Base-by-base conservation (phyloP, 2,797 vertebrate species). In the Lates japonicus region DNA sequence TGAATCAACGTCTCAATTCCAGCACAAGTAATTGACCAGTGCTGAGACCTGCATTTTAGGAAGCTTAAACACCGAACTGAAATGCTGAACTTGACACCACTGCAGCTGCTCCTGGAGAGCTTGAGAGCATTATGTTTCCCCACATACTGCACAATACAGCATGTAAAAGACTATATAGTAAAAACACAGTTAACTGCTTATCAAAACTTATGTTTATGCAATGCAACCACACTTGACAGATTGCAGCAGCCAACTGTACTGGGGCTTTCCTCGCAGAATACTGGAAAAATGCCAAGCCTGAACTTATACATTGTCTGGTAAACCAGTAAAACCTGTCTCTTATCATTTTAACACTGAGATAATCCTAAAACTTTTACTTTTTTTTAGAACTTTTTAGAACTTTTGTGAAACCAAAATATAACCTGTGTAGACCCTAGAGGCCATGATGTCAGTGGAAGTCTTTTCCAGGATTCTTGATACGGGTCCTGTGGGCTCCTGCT, bases 371-470 rank as follows among this genome's bases (percentile, higher is more conserved):
- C n/a, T n/a, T n/a, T n/a, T n/a, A n/a, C n/a, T n/a, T n/a, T n/a
- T n/a, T n/a, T n/a, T n/a, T n/a, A n/a, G n/a, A n/a, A n/a, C n/a
- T n/a, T n/a, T n/a, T n/a, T n/a, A n/a, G n/a, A n/a, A n/a, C n/a
- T n/a, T n/a, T n/a, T 62, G 52, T 16, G n/a, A 51, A 83, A 57
- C 1, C 33, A 65, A 71, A 68, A 48, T 58, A 41, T 12, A 73
- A 51, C 66, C 33, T 22, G 20, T 14, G 46, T 46, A 25, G 20
- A 80, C 75, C 66, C 65, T 19, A 4, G 62, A 63, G 76, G 51
- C 67, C 58, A 84, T 91, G 88, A 91, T 86, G 89, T 93, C 90
- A 92, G 77, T 79, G 87, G 81, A 83, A 88, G 81, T 74, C 81
- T 84, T 86, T 82, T 72, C 71, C 76, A 79, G 73, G 65, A 74